A percentile compares a stretch with the other conserved stretches of the same genome.
Evolutionary conservation across 2,888 invertebrate species (phyloP).

Genomic region (Chrysina gloriosa): DNA sequence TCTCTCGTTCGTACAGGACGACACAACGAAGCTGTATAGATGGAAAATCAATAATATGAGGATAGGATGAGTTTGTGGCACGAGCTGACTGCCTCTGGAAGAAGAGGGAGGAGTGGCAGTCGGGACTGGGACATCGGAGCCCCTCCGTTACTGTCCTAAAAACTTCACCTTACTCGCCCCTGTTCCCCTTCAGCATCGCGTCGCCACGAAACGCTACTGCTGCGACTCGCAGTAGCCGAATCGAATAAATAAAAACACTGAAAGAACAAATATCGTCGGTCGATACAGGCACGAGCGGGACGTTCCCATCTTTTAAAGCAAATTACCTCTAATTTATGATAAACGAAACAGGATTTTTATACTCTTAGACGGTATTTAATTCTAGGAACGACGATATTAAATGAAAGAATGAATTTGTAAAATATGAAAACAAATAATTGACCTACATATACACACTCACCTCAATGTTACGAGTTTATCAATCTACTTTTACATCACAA

Average conservation of each 20-base stretch:
- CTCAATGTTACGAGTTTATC: too few relatives aligned
- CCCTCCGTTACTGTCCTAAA: conserved; percentile 40
- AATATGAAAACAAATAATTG: too few relatives aligned
- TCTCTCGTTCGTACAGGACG: conserved; percentile 28
- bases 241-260: conserved; percentile 30
- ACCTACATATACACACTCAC: too few relatives aligned
- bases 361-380: not conserved
- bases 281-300: conserved; percentile 5
- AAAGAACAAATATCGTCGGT: conserved; percentile 29
- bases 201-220: conserved; percentile 1
- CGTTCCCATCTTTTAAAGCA: not conserved
- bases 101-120: conserved; percentile 41
- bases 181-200: not conserved
- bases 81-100: conserved; percentile 38
- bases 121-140: conserved; percentile 43
- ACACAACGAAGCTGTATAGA: conserved; percentile 48
- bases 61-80: conserved; percentile 48
- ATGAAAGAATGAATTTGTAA: too few relatives aligned
- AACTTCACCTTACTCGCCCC: conserved; percentile 31
- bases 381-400: too few relatives aligned
- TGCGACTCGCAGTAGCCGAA: conserved; percentile 1
- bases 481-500: too few relatives aligned
- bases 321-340: too few relatives aligned
- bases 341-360: too few relatives aligned
- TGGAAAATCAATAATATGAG: conserved; percentile 55